Evolutionary conservation across 2,113 vertebrate genomes (phyloP).

Genomic region (Rhabdornis inornatus): DNA sequence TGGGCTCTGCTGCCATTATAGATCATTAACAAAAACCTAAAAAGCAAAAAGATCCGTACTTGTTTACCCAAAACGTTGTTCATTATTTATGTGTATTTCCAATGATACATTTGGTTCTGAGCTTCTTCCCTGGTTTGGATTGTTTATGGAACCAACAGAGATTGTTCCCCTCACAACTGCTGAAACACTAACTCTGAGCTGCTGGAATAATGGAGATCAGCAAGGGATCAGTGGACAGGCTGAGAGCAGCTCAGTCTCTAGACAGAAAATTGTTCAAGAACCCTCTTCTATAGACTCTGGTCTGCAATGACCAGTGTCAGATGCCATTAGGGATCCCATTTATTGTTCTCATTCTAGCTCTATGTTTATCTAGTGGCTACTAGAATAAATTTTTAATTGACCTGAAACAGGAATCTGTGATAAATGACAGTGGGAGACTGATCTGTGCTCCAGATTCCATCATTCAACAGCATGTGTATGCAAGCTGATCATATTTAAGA

Average conservation of each 20-base stretch:
- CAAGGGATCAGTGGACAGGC: not conserved
- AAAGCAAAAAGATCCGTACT: not conserved
- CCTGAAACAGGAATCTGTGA: not conserved
- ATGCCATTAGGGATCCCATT: not conserved
- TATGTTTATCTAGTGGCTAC: not conserved
- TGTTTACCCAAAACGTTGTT: not conserved
- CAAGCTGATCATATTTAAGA: not conserved
- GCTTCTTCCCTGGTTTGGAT: not conserved
- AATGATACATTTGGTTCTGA: not conserved
- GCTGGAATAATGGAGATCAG: not conserved
- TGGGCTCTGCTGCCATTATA: not conserved
- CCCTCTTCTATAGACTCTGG: not conserved
- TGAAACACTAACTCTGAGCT: not conserved
- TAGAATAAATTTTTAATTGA: not conserved
- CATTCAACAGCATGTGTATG: accelerated
- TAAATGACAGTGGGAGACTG: not conserved
- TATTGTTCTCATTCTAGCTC: not conserved
- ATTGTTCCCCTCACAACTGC: not conserved
- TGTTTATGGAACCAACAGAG: not conserved
- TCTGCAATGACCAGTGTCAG: not conserved
- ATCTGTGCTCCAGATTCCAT: not conserved
- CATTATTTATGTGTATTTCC: not conserved
- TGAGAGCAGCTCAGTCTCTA: not conserved
- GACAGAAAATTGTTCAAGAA: not conserved
- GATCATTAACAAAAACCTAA: not conserved